Evolutionary conservation across 2,113 vertebrate genomes (phyloP).

Genomic region (Poeciliopsis occidentalis): DNA sequence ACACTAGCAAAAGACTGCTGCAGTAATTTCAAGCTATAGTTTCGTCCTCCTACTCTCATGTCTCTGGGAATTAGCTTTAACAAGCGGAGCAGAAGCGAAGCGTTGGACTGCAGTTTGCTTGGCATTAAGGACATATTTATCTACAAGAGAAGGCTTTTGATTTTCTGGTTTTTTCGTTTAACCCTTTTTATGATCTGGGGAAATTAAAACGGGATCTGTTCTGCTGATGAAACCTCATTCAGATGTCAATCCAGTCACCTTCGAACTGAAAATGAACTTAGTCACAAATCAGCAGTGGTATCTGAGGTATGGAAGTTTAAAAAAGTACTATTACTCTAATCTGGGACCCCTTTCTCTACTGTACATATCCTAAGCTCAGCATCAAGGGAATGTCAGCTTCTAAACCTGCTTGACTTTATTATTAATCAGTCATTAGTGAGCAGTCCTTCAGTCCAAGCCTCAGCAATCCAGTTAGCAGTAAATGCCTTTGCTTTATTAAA

Average conservation of each 20-base stretch:
- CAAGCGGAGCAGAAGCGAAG: slow-evolving; percentile 35
- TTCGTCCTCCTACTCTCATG: slow-evolving; percentile 19
- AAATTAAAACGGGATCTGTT: slow-evolving; percentile 47
- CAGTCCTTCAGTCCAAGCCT: slow-evolving; percentile 40
- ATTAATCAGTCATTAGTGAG: slow-evolving; percentile 37
- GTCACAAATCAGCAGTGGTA: too few species aligned
- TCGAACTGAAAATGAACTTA: not conserved
- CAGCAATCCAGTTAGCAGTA: slow-evolving; percentile 29
- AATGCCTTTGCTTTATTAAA: slow-evolving; percentile 57
- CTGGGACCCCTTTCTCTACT: too few species aligned
- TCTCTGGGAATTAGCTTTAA: slow-evolving; percentile 36
- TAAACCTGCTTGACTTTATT: slow-evolving; percentile 21
- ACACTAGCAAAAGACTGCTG: slow-evolving; percentile 8
- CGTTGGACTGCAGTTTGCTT: slow-evolving; percentile 24
- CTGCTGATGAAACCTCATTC: slow-evolving; percentile 6
- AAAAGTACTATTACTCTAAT: not conserved
- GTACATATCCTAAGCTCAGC: slow-evolving; percentile 11
- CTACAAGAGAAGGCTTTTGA: slow-evolving; percentile 43
- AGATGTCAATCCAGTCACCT: not conserved
- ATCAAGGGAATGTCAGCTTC: slow-evolving; percentile 23
- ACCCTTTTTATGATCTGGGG: slow-evolving; percentile 60
- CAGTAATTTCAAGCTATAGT: slow-evolving; percentile 13
- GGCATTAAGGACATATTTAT: slow-evolving; percentile 61
- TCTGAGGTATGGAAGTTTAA: not conserved
- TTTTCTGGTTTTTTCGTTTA: slow-evolving; percentile 50